Base-by-base conservation (phyloP, 2,888 invertebrate species). In the Ctena decussata region DNA sequence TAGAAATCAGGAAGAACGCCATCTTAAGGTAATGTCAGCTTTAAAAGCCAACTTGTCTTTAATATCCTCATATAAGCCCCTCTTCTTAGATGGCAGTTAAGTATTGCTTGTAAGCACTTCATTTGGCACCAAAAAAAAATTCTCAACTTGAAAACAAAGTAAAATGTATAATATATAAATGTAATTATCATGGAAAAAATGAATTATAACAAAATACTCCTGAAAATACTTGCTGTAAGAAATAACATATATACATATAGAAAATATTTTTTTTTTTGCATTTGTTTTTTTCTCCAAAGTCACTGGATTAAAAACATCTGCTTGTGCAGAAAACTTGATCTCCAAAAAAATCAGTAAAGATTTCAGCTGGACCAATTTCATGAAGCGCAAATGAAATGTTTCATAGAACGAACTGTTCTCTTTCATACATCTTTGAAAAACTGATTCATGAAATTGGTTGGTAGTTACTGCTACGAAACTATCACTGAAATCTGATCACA, bases 151-250 rank as follows among this genome's bases (percentile, higher is more conserved):
- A 87, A 87, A 86, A 86, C 80, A 86, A 87, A 84, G 84, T 87
- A 87, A 87, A 87, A 87, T 84, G 87, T 87, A 87, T 87, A 87
- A 87, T 84, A 87, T 82, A 84, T 87, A 87, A 84, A 87, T 81
- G 82, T 82, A 84, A 87, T 86, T 77, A 84, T 86, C 81, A 86
- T 71, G 87, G 73, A 80, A 86, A n/a, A 87, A 80, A 77, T 72
- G 46, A 77, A 30, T 69, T 79, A 75, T 87, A 87, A 87, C 87
- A 87, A 87, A 87, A 84, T 87, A 87, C 87, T 84, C 87, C 87
- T 87, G 84, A 82, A 72, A 87, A 87, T 87, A 87, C 84, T 87
- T 84, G 87, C 84, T 79, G 86, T 86, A 82, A 77, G 73, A 57
- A 77, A 73, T 82, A 86, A 86, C 84, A 79, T 86, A 86, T 84